phyloP scores from a whole-genome alignment of 2,888 invertebrate genomes.

The Anarsia innoxiella region DNA sequence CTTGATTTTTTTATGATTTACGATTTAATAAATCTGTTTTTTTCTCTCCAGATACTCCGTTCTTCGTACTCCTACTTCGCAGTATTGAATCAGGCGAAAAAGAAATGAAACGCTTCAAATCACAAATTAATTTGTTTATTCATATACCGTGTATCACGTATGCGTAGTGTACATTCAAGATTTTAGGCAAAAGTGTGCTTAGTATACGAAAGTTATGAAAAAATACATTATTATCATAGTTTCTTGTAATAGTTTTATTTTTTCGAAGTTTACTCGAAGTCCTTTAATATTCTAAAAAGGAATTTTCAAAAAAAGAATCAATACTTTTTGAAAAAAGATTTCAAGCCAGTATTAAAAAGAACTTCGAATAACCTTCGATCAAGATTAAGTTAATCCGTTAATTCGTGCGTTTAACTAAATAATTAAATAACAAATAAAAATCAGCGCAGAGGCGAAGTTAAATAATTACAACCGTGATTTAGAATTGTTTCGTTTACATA shows the following conservation, averaged over 20 bases:
- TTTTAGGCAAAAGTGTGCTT: constrained; percentile 70
- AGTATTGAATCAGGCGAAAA: constrained; percentile 51
- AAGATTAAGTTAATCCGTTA: constrained; percentile 55
- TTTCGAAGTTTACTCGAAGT: too few relatives aligned
- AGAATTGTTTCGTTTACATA: constrained; percentile 7
- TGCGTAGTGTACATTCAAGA: constrained; percentile 68
- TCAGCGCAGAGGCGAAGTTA: constrained; percentile 46
- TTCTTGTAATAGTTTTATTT: constrained; percentile 39
- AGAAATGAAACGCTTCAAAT: constrained; percentile 30
- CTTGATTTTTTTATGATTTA: too few relatives aligned
- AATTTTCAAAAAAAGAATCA: too few relatives aligned
- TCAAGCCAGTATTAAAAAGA: too few relatives aligned
- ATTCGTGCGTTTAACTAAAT: constrained; percentile 71
- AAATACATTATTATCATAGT: constrained; percentile 36
- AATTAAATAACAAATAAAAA: constrained; percentile 28
- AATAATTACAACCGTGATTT: constrained; percentile 48
- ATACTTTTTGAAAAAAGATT: too few relatives aligned
- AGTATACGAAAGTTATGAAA: constrained; percentile 50
- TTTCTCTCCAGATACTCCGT: constrained; percentile 51
- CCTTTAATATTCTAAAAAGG: too few relatives aligned
- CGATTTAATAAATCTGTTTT: neutral
- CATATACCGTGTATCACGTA: constrained; percentile 71
- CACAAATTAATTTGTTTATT: constrained; percentile 66
- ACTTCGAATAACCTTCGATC: too few relatives aligned
- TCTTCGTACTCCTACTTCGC: constrained; percentile 65